Base-by-base conservation (phyloP, 2,888 invertebrate species). In the Scelioninae gen. 1 region DNA sequence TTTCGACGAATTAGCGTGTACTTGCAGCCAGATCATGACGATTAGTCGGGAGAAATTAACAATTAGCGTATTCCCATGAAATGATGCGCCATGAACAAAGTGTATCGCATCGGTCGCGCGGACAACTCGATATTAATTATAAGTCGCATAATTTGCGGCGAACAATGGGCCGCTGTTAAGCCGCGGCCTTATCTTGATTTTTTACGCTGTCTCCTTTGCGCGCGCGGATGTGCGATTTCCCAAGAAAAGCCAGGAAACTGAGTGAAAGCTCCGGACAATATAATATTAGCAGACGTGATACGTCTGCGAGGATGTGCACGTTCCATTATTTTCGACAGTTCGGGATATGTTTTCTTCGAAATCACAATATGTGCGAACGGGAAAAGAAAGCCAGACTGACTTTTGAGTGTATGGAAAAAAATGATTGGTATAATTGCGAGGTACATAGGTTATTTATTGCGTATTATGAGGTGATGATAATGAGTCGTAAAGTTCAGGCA, bases 171-270 rank as follows among this genome's bases (percentile, higher is more conserved):
- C 71, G 82, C 78, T 82, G 77, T 82, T 77, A 11, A 38, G 71
- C 62, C 11, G 29, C 4, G 23, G 71, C 8, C 75, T 75, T 79
- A 82, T 82, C 82, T 72, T n/a, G 82, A 81, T 82, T 82, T 81
- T 71, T 77, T 76, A 49, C 65, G 62, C 71, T 58, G 72, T 71
- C 76, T 66, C 76, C 45, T 9, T 43, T 55, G 31, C 68, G 58
- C 58, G 71, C 69, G 63, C 76, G 83, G 83, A 79, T 83, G 77
- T 69, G 80, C 68, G 65, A 82, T 80, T 82, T 80, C 80, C 77
- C 80, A 82, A 82, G 84, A 84, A 84, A 84, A 82, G 82, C 62
- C 82, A 80, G 82, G 82, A 84, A 84, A 82, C 82, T 53, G 65
- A 78, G 82, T 82, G 82, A 84, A 84, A 84, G 84, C 84, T 68